Conservation (phyloP, 2,113 vertebrate genomes). For the Thalassarche chlororhynchos region DNA sequence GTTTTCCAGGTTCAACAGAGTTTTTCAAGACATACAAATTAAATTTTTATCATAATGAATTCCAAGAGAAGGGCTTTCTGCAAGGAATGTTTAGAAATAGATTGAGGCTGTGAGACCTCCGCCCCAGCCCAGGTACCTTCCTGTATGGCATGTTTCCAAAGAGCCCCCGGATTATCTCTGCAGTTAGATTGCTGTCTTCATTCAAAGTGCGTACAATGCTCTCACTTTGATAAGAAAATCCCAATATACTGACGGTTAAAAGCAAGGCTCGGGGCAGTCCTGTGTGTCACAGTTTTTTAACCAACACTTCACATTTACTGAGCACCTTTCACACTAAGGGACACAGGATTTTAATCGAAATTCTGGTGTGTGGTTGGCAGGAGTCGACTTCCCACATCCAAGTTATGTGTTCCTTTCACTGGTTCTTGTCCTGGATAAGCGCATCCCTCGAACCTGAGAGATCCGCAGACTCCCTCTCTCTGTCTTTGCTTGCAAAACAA, state of each 20-base stretch:
- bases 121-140: background rate
- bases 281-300: background rate
- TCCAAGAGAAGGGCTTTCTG: background rate
- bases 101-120: background rate
- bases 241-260: background rate
- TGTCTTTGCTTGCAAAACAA: background rate
- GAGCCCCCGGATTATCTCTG: background rate
- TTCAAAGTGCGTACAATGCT: background rate
- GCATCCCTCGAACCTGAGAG: rapidly evolving
- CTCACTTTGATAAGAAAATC: background rate
- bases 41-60: background rate
- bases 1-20: constrained; percentile 21
- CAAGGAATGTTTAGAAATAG: background rate
- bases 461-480: background rate
- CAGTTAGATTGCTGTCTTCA: background rate
- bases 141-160: background rate
- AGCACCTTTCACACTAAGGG: no score
- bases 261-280: background rate
- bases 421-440: background rate
- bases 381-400: background rate
- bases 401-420: background rate
- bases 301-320: background rate
- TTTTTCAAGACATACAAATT: background rate
- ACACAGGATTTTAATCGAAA: background rate
- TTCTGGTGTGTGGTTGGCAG: no score